Conservation (phyloP, 2,113 vertebrate species). For the Lagopus leucura region DNA sequence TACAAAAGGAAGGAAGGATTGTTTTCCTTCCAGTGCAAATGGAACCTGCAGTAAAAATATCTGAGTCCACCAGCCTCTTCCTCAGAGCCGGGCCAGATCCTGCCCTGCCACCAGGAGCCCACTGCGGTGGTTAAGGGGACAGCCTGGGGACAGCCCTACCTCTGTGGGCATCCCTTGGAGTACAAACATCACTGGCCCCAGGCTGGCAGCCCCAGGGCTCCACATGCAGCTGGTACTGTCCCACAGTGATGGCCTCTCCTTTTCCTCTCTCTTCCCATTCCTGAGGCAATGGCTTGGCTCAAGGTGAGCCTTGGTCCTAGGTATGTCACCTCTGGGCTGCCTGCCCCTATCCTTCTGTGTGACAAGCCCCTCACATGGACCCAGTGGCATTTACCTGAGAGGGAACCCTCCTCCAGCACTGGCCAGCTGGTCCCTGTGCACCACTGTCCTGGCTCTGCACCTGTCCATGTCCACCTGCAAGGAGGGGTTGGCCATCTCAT, state of each 20-base stretch:
- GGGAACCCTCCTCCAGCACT: not conserved
- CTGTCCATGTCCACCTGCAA: not conserved
- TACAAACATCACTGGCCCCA: accelerated
- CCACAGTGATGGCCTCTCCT: not conserved
- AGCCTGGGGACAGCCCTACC: not conserved
- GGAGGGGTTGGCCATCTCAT: not conserved
- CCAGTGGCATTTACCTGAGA: not conserved
- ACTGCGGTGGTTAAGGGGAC: accelerated
- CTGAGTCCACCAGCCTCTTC: not conserved
- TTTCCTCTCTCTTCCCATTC: not conserved
- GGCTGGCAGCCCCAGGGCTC: not conserved
- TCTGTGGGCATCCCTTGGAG: not conserved
- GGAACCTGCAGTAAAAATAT: not conserved
- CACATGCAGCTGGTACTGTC: not conserved
- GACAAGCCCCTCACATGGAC: not conserved
- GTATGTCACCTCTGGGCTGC: not conserved
- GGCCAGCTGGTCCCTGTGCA: not conserved
- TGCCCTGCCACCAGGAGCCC: not conserved
- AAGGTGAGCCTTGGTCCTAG: not conserved
- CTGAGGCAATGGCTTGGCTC: not conserved
- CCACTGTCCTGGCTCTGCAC: not conserved
- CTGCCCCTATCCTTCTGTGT: not conserved
- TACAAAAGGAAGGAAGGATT: conserved; percentile 57
- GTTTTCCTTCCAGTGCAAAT: conserved; percentile 40
- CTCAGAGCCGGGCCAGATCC: accelerated